Evolutionary conservation across 2,797 vertebrate genomes (phyloP).

Genomic region (Furcifer pardalis): DNA sequence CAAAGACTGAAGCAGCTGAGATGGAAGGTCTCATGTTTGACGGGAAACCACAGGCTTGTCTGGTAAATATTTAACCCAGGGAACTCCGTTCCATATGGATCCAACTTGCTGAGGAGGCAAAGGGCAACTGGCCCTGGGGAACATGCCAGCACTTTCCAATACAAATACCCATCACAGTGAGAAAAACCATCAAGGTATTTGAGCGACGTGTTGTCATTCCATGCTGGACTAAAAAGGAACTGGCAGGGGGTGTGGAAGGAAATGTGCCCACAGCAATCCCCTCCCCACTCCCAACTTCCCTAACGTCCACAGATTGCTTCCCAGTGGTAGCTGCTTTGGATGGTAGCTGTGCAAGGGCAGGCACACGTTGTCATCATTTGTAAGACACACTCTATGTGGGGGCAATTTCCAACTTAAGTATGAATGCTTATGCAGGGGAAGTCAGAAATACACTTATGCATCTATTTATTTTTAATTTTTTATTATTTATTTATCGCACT

Average conservation of each 20-base stretch:
- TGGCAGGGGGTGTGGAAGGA: background rate
- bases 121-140: constrained; percentile 23
- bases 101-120: background rate
- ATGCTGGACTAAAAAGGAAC: background rate
- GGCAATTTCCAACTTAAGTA: background rate
- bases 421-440: background rate
- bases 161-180: background rate
- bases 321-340: too few relatives aligned
- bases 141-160: constrained; percentile 11
- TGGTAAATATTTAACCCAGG: constrained; percentile 55
- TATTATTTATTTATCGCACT: too few relatives aligned
- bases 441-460: too few relatives aligned
- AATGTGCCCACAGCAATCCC: constrained; percentile 3
- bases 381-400: too few relatives aligned
- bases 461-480: too few relatives aligned
- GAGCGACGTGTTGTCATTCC: background rate
- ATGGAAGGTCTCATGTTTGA: constrained; percentile 43
- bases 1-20: constrained; percentile 45
- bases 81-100: constrained; percentile 5
- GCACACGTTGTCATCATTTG: too few relatives aligned
- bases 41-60: constrained; percentile 35
- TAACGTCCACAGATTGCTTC: background rate
- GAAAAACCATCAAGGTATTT: background rate
- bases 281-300: background rate
- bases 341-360: too few relatives aligned